Evolutionary conservation across 2,888 invertebrate genomes (phyloP), one percentile per base, ranked within the genome.

Genomic region (Coremacera marginata): DNA sequence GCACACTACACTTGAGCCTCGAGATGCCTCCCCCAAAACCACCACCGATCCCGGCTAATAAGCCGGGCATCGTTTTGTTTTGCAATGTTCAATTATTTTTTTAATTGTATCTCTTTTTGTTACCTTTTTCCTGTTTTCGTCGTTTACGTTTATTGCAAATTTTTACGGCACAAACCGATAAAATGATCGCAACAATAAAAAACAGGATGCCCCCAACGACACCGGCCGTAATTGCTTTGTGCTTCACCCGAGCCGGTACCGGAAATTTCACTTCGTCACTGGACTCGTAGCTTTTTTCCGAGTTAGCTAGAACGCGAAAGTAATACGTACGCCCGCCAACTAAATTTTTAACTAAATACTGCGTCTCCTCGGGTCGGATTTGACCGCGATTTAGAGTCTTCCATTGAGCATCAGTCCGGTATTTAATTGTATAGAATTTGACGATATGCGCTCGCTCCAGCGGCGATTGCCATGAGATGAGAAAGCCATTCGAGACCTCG

Each of bases 91-190:
- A 34, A 25, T 44, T 22, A 75, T 49, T 70, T 67, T 76, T 19
- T 85, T 70, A 27, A 9, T 57, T 80, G 81, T 81, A 79, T 83
- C 83, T 84, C 82, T 82, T 83, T 87, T 31, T 83, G 82, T 91
- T 92, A 98, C 98, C 98, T 96, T 98, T 97, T 91, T 97, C 97
- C 91, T 97, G 97, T 94, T 97, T 97, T 92, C 97, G 95, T 87
- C 97, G 93, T 91, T 97, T 97, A 89, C 97, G 93, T 91, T 97
- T 97, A 92, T 98, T 98, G 93, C 97, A 97, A 90, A 98, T 97
- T 92, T 98, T 97, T 88, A 98, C 97, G 86, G 97, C 97, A 92
- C 98, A 97, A 88, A 98, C 95, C 86, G 98, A 97, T 87, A 98
- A 93, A 88, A 98, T 96, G 90, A 98, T 97, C 90, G 98, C 97